A percentile compares a stretch with the other conserved stretches of the same genome.
Evolutionary conservation across 2,888 invertebrate genomes (phyloP).

Genomic region (Macropis europaea): DNA sequence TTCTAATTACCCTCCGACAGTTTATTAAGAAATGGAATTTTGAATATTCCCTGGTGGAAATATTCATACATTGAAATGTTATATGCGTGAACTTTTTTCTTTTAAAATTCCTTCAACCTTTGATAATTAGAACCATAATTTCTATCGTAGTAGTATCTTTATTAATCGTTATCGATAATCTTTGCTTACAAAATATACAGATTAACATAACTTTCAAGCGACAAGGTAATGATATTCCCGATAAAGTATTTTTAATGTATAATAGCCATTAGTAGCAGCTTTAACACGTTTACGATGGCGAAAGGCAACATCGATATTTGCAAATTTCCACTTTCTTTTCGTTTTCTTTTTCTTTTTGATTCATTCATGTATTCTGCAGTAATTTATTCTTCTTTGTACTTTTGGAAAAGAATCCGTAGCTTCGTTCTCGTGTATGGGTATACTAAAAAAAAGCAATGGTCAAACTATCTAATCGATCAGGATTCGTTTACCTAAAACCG

Average conservation of each 20-base stretch:
- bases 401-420: not conserved
- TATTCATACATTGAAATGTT: no score
- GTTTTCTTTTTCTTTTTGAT: not conserved
- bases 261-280: slow-evolving; percentile 48
- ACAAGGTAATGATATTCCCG: slow-evolving; percentile 59
- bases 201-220: slow-evolving; percentile 72
- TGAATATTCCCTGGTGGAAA: not conserved
- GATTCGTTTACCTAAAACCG: not conserved
- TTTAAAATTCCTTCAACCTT: not conserved
- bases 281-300: slow-evolving; percentile 58
- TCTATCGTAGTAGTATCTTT: slow-evolving; percentile 60
- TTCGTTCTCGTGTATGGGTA: not conserved
- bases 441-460: not conserved
- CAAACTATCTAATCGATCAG: not conserved
- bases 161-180: slow-evolving; percentile 71
- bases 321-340: not conserved
- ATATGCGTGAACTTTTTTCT: no score
- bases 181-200: slow-evolving; percentile 76
- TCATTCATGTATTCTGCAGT: not conserved
- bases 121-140: slow-evolving; percentile 18
- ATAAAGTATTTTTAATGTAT: slow-evolving; percentile 57
- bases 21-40: slow-evolving; percentile 10
- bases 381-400: no score
- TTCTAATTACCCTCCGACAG: not conserved
- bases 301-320: slow-evolving; percentile 46